Percentiles rank a stretch among this genome's conserved stretches.
Conservation (phyloP, 92 coral and sea anemone species). For the Epizoanthus scotinus region DNA sequence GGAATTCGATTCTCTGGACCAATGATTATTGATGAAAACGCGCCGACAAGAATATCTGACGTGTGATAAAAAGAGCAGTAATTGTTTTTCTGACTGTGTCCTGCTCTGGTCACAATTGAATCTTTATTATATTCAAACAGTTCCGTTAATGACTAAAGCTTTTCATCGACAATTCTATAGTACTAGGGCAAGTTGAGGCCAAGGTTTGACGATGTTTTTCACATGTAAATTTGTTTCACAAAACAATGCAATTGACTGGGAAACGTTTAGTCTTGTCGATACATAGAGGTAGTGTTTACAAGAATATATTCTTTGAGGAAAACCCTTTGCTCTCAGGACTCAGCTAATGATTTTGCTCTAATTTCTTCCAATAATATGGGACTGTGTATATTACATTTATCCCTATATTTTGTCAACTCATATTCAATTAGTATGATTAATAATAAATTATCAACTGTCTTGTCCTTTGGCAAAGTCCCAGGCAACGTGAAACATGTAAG, state of each 20-base stretch:
- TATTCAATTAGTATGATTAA: neutral
- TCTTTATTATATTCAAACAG: constrained; percentile 8
- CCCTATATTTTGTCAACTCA: too few species aligned
- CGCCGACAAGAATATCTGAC: too few species aligned
- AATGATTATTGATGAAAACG: too few species aligned
- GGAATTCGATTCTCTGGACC: too few species aligned
- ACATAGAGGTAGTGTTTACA: constrained; percentile 25
- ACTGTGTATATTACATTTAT: too few species aligned
- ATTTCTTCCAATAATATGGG: neutral
- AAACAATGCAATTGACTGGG: constrained; percentile 10
- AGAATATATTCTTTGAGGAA: neutral
- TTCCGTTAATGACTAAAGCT: neutral
- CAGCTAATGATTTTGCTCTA: neutral
- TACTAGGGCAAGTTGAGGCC: neutral
- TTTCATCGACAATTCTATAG: constrained; percentile 1
- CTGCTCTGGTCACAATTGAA: constrained; percentile 4
- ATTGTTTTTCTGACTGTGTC: too few species aligned
- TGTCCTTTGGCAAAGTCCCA: constrained; percentile 4
- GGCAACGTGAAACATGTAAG: neutral
- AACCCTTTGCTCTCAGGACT: neutral
- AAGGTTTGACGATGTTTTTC: neutral
- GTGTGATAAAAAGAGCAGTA: too few species aligned
- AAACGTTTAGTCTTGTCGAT: constrained; percentile 39
- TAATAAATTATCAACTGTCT: neutral
- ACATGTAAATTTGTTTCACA: constrained; percentile 29